Evolutionary conservation across 2,797 vertebrate genomes (phyloP).

Genomic region (Acipenser ruthenus): DNA sequence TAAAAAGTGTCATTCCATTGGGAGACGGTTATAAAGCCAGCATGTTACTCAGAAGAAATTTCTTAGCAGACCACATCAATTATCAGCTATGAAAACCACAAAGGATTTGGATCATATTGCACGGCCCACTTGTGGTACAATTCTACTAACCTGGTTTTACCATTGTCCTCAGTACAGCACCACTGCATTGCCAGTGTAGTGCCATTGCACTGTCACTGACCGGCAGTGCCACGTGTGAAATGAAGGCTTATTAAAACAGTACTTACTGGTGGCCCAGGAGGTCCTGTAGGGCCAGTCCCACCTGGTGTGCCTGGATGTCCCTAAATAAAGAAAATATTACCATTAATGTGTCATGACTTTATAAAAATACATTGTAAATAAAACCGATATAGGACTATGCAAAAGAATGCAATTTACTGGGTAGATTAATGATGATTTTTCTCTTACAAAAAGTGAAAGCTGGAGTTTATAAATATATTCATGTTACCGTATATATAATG

Average conservation of each 20-base stretch:
- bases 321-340: constrained; percentile 43
- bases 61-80: too few species aligned
- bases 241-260: neutral
- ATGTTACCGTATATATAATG: too few species aligned
- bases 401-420: constrained; percentile 15
- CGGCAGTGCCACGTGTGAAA: neutral
- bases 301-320: constrained; percentile 81
- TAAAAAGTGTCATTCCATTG: too few species aligned
- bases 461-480: too few species aligned
- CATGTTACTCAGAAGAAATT: too few species aligned
- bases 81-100: too few species aligned
- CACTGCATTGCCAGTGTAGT: neutral
- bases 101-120: too few species aligned
- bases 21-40: too few species aligned
- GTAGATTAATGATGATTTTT: constrained; percentile 17
- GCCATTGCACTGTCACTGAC: neutral
- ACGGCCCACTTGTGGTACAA: neutral
- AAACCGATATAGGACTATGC: neutral
- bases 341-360: constrained; percentile 14
- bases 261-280: constrained; percentile 75
- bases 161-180: neutral
- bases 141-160: neutral
- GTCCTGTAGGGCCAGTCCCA: constrained; percentile 62
- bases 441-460: constrained; percentile 9
- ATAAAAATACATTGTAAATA: constrained; percentile 5